Base-by-base conservation (phyloP, 1,140 invertebrate species). In the Luehdorfia chinensis region DNA sequence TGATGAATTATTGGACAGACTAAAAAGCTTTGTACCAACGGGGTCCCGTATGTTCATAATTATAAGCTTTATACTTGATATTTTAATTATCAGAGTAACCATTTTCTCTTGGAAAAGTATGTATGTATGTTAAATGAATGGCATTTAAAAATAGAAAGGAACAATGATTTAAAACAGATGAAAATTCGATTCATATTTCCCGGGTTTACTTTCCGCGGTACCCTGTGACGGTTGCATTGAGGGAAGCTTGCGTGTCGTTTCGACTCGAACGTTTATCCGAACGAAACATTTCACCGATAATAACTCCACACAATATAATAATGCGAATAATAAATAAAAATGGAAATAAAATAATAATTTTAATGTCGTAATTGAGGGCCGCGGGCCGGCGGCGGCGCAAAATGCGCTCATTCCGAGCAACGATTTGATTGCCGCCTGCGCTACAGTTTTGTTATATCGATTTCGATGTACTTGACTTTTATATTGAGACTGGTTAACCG, bases 321-420 rank as follows among this genome's bases (percentile, higher is more conserved):
- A 85, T 85, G 79, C 78, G 79, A 84, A 85, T 83, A 85, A 85
- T 85, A 84, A 84, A 86, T 81, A 85, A 83, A 83, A 86, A 84
- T 80, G 65, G 73, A 84, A 86, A 80, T 84, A 85, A 86, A 86
- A 86, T 86, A 78, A 85, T 85, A 86, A 84, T 83, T 81, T 83
- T 84, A 86, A 86, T 83, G 79, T 68, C 77, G 79, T 85, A 85
- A 85, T 85, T 85, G 78, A 47, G 66, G 69, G 69, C 81, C 77
- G 78, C 46, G 66, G 69, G 69, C 81, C 77, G 71, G 59, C 55
- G 74, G 78, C 76, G 63, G 59, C 66, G 65, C 68, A 62, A 66
- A 73, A 63, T 54, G 66, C 67, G 63, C 59, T 77, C 68, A 52
- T 77, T 81, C 71, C 56, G 36, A 52, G 39, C 48, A 59, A 59